These are phyloP conservation scores for Zaprionus bogoriensis DNA, from an alignment of 2,888 invertebrate species.

Conservation along the genomic window DNA sequence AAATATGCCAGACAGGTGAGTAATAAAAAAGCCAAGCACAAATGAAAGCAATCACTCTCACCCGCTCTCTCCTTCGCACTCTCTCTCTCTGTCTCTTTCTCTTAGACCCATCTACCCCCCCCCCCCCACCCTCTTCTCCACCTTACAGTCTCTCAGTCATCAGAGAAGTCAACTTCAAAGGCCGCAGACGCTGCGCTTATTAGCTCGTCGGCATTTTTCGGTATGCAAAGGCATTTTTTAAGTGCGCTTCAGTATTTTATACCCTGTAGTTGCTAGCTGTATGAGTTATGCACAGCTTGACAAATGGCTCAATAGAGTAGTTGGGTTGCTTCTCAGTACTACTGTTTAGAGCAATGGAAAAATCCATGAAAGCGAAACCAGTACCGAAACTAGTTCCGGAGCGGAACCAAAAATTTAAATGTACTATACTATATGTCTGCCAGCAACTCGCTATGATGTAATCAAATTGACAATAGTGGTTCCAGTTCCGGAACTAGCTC, in stretches of 20 bases:
- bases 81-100: not conserved
- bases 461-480: not conserved
- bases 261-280: constrained; percentile 14
- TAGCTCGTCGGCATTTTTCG: constrained; percentile 67
- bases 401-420: too few species aligned
- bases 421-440: too few species aligned
- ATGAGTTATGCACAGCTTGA: not conserved
- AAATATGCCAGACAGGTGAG: constrained; percentile 23
- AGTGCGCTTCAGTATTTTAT: constrained; percentile 51
- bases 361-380: too few species aligned
- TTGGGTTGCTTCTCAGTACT: too few species aligned
- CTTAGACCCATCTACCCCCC: too few species aligned
- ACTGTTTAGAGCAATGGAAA: too few species aligned
- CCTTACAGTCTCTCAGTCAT: not conserved
- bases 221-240: constrained; percentile 72
- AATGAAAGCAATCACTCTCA: constrained; percentile 22
- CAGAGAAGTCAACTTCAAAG: constrained; percentile 58
- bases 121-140: not conserved
- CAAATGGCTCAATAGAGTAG: too few species aligned
- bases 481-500: not conserved
- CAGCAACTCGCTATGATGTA: too few species aligned
- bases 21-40: constrained; percentile 5
- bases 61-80: not conserved
- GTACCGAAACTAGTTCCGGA: too few species aligned
- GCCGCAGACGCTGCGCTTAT: constrained; percentile 57